Evolutionary conservation across 2,888 invertebrate genomes (phyloP), one percentile per base, ranked within the genome.

Genomic region (Caenorhabditis drosophilae): DNA sequence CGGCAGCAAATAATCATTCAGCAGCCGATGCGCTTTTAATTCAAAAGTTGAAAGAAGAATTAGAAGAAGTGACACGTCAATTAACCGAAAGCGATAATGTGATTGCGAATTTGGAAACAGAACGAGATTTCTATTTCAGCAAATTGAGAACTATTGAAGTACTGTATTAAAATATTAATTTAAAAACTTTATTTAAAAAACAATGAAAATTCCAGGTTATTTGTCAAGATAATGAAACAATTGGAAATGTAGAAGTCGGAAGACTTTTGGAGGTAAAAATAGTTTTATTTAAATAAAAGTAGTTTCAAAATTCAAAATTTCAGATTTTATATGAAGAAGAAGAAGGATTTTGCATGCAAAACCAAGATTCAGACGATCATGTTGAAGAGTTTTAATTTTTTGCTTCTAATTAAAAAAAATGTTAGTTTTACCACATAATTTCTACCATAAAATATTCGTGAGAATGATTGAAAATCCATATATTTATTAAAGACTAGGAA

Each of bases 101-200:
- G 77, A 89, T 95, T 52, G 94, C 94, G 76, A 71, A 67, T 31
- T 88, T 98, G 78, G 97, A 98, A 85, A 97, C 96, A 84, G 99
- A 99, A 86, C 88, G 98, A 85, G 98, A 99, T 87, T 99, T 99
- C 86, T 99, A 99, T 87, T 99, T 98, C 87, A 93, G 94, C 68
- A 99, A 99, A 87, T 89, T 99, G 82, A 89, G 98, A 85, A 95
- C 96, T 84, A 98, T 99, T 86, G 98, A 99, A 88, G 92, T 71
- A 7, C n/a, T n/a, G n/a, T n/a, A n/a, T n/a, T 15, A n/a, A 15
- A 9, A 40, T 16, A n/a, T n/a, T n/a, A n/a, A n/a, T n/a, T n/a
- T n/a, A n/a, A n/a, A n/a, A n/a, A n/a, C n/a, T n/a, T n/a, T n/a
- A n/a, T n/a, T n/a, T n/a, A n/a, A n/a, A n/a, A n/a, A n/a, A n/a